phyloP scores from a whole-genome alignment of 2,888 invertebrate species.

The Drosophila picticornis region DNA sequence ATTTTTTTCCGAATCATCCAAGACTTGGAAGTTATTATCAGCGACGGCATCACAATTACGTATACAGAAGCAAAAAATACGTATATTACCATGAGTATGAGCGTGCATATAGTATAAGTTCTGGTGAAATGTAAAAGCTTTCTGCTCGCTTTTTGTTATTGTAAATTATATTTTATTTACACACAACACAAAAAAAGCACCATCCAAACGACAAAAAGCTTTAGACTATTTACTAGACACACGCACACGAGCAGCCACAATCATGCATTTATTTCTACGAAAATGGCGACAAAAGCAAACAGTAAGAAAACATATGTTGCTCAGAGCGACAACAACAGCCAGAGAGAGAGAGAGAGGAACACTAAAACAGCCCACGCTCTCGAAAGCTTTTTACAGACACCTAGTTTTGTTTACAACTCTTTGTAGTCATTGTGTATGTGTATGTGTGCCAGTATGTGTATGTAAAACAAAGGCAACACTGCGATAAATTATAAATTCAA shows the following conservation, averaged over 20 bases:
- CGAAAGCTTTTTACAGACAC: slow-evolving; percentile 69
- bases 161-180: slow-evolving; percentile 68
- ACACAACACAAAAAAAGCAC: slow-evolving; percentile 47
- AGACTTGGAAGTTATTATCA: slow-evolving; percentile 28
- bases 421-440: slow-evolving; percentile 11
- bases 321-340: slow-evolving; percentile 31
- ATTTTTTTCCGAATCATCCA: slow-evolving; percentile 21
- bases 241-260: slow-evolving; percentile 11
- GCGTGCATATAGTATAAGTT: slow-evolving; percentile 61
- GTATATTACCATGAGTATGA: background rate
- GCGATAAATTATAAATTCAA: slow-evolving; percentile 83
- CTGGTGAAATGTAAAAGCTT: slow-evolving; percentile 78
- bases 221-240: slow-evolving; percentile 58
- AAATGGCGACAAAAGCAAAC: slow-evolving; percentile 76
- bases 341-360: slow-evolving; percentile 4
- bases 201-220: slow-evolving; percentile 58
- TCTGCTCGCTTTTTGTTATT: slow-evolving; percentile 55
- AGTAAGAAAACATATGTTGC: slow-evolving; percentile 71
- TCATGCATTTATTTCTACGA: slow-evolving; percentile 43
- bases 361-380: slow-evolving; percentile 19
- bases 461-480: slow-evolving; percentile 77
- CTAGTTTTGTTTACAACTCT: slow-evolving; percentile 74
- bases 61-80: slow-evolving; percentile 11
- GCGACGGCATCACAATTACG: slow-evolving; percentile 4
- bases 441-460: slow-evolving; percentile 25